phyloP scores from a whole-genome alignment of 2,888 invertebrate genomes.

The Torymus tubicola region DNA sequence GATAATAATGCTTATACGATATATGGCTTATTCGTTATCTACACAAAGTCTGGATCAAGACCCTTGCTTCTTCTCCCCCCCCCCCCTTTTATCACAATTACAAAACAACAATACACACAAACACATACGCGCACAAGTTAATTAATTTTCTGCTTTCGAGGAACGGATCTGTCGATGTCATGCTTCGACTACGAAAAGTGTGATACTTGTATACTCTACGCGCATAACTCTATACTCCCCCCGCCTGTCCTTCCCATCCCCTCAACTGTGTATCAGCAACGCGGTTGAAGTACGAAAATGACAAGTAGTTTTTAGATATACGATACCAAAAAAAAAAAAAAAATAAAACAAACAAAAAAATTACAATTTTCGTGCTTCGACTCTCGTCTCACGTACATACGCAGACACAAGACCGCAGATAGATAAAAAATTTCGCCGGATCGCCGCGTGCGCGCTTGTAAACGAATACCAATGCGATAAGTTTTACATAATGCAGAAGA shows the following conservation, averaged over 20 bases:
- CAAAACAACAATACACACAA: too few species aligned
- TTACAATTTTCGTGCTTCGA: slow-evolving; percentile 57
- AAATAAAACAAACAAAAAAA: slow-evolving; percentile 41
- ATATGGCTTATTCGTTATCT: not conserved
- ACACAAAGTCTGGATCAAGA: slow-evolving; percentile 41
- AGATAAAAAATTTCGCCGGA: not conserved
- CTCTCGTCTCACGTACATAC: slow-evolving; percentile 36
- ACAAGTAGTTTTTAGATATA: slow-evolving; percentile 52
- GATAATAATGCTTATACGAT: too few species aligned
- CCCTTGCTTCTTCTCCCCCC: slow-evolving; percentile 11
- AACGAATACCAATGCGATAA: too few species aligned
- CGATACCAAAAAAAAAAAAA: slow-evolving; percentile 28
- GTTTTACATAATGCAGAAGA: too few species aligned
- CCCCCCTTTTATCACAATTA: too few species aligned
- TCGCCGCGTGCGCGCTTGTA: too few species aligned
- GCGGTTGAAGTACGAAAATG: slow-evolving; percentile 57
- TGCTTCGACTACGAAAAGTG: slow-evolving; percentile 56
- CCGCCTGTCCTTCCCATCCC: slow-evolving; percentile 31
- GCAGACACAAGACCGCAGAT: slow-evolving; percentile 8
- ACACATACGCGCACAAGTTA: too few species aligned
- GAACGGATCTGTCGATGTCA: slow-evolving; percentile 52
- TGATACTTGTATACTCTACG: slow-evolving; percentile 57
- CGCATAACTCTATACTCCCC: too few species aligned
- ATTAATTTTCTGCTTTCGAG: slow-evolving; percentile 18
- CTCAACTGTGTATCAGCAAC: slow-evolving; percentile 51